phyloP scores from a whole-genome alignment of 1,140 invertebrate species.

The Lepidurus apus region DNA sequence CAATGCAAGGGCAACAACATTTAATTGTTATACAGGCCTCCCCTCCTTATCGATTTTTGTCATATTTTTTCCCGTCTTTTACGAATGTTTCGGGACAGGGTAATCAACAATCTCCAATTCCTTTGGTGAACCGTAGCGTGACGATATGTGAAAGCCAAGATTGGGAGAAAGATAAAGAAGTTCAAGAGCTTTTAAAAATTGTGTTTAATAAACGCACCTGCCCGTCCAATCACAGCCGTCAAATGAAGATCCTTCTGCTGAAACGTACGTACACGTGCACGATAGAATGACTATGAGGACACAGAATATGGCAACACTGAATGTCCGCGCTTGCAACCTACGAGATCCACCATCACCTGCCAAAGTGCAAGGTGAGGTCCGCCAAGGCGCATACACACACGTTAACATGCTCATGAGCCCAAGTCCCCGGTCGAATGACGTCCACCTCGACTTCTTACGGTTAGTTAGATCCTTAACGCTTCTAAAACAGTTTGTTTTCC shows the following conservation, averaged over 20 bases:
- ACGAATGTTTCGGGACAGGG: not conserved
- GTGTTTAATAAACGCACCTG: conserved; percentile 23
- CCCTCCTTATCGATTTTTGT: not conserved
- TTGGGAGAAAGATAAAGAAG: not conserved
- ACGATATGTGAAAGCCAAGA: conserved; percentile 1
- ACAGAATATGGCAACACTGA: not conserved
- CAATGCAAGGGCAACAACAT: not conserved
- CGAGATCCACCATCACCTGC: not conserved
- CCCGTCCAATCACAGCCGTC: conserved; percentile 30
- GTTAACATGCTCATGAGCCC: conserved; percentile 2
- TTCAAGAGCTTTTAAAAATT: not conserved
- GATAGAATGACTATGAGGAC: conserved; percentile 7
- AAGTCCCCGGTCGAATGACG: not conserved
- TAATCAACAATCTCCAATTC: not conserved
- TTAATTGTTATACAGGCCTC: not conserved
- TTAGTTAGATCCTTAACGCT: not conserved
- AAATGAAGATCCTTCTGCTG: not conserved
- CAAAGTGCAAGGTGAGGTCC: not conserved
- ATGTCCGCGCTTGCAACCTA: not conserved
- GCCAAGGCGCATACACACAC: not conserved
- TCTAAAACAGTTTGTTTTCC: not conserved
- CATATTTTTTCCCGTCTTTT: too few relatives aligned
- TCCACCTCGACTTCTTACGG: not conserved
- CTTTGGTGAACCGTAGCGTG: not conserved
- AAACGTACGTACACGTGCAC: not conserved